Evolutionary conservation across 2,888 invertebrate genomes (phyloP).

Genomic region (Aphelenchoides bicaudatus): DNA sequence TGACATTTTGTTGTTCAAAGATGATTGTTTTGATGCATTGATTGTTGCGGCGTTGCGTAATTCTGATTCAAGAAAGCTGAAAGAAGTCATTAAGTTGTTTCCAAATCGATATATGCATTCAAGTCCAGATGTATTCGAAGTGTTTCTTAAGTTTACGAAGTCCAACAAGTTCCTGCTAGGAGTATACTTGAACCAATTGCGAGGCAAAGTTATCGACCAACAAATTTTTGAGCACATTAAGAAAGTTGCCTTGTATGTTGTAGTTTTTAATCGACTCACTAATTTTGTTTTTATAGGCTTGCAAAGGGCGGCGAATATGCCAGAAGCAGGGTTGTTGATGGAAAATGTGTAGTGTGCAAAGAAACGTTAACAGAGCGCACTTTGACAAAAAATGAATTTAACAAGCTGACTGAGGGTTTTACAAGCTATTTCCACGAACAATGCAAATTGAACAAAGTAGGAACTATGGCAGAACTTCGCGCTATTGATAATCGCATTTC

Average conservation of each 20-base stretch:
- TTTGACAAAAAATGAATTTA: conserved; percentile 3
- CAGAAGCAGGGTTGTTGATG: background rate
- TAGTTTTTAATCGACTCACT: too few species aligned
- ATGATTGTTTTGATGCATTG: background rate
- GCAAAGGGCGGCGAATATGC: background rate
- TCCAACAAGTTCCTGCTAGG: background rate
- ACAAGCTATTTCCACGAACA: background rate
- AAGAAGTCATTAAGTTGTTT: background rate
- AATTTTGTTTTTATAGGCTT: background rate
- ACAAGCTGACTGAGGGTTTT: background rate
- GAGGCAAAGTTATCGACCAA: background rate
- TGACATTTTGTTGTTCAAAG: background rate
- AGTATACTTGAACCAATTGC: conserved; percentile 2
- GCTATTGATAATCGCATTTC: too few species aligned
- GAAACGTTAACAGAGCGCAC: background rate
- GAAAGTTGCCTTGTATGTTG: background rate
- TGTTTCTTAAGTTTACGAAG: background rate
- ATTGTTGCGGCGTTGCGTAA: background rate
- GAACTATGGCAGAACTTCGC: background rate
- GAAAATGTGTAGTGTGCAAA: conserved; percentile 3
- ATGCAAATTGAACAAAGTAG: background rate
- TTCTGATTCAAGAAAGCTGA: conserved; percentile 6
- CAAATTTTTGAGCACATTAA: background rate
- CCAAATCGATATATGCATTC: background rate
- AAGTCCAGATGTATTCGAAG: background rate